Evolutionary conservation across 1,140 invertebrate genomes (phyloP), one percentile per base, ranked within the genome.

Genomic region (Tetramorium alpestre): DNA sequence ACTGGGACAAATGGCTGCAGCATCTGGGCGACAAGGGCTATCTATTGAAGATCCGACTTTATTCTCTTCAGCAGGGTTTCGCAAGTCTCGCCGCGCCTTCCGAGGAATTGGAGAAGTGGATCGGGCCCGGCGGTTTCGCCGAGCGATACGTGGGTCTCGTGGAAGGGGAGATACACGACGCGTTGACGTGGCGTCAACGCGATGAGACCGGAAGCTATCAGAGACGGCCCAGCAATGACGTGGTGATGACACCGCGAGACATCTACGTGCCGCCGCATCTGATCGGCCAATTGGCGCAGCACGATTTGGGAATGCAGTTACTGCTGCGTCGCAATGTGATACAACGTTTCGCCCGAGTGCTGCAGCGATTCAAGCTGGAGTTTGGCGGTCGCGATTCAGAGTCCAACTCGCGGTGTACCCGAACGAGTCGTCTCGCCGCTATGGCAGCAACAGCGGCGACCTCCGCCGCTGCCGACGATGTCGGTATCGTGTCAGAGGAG

Each of bases 131-230:
- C 0, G 95, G 95, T 13, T 94, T 93, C n/a, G 93, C 94, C 0
- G 95, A 95, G 47, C 90, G 97, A 86, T 99, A 99, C 95, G 98
- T 99, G 0, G 96, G 97, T 7, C 95, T 99, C 6, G 97, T 99
- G 25, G 99, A 99, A 94, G 97, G 97, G 54, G 97, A 98, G 51
- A 97, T 99, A 73, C 98, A 98, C 93, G 98, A 99, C 93, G 97
- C 98, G 18, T 93, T 99, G 81, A 99, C 98, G 5, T 96, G 98
- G 33, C 97, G 98, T 93, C 97, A 98, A 89, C 96, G 97, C 86
- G 97, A 97, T 44, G 98, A 98, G 90, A 97, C 98, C 93, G 98
- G 98, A 0, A 96, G 96, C 84, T 98, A 98, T 92, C 96, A 97
- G 62, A 95, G 97, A 49, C 95, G 97, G 80, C 94, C 95, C 2